Evolutionary conservation across 1,140 invertebrate genomes (phyloP).

Genomic region (Chionoecetes opilio): DNA sequence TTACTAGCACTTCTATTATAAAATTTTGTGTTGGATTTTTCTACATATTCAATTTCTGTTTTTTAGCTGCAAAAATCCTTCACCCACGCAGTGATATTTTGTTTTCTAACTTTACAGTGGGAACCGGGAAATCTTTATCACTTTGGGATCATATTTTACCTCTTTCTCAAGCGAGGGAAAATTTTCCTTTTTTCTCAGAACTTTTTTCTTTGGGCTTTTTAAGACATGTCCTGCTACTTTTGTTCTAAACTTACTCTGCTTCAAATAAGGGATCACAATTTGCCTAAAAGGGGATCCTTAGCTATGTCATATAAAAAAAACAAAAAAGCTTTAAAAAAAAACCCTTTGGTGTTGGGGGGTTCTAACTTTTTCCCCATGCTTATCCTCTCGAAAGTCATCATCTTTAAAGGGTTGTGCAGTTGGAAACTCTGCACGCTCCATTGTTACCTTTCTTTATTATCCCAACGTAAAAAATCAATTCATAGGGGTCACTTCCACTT

Average conservation of each 20-base stretch:
- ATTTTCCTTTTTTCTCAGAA: not conserved
- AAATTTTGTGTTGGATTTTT: not conserved
- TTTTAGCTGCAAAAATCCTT: not conserved
- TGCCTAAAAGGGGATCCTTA: slow-evolving; percentile 35
- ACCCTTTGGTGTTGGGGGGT: too few relatives aligned
- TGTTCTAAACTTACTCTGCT: not conserved
- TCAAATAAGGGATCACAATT: slow-evolving; percentile 35
- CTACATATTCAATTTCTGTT: not conserved
- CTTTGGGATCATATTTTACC: not conserved
- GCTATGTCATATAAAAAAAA: slow-evolving; percentile 55
- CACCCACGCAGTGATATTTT: not conserved
- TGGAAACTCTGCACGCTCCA: not conserved
- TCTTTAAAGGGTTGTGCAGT: not conserved
- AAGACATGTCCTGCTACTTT: not conserved
- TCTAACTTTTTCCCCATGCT: not conserved
- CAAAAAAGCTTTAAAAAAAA: not conserved
- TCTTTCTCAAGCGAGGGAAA: not conserved
- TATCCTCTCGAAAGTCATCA: not conserved
- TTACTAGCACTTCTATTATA: not conserved
- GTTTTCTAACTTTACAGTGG: not conserved
- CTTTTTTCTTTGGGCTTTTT: not conserved
- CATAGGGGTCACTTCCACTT: not conserved
- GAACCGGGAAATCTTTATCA: not conserved
- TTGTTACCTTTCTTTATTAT: not conserved
- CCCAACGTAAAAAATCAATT: too few relatives aligned